phyloP scores from a whole-genome alignment of 2,797 vertebrate species.

The Poeciliopsis presidionis region DNA sequence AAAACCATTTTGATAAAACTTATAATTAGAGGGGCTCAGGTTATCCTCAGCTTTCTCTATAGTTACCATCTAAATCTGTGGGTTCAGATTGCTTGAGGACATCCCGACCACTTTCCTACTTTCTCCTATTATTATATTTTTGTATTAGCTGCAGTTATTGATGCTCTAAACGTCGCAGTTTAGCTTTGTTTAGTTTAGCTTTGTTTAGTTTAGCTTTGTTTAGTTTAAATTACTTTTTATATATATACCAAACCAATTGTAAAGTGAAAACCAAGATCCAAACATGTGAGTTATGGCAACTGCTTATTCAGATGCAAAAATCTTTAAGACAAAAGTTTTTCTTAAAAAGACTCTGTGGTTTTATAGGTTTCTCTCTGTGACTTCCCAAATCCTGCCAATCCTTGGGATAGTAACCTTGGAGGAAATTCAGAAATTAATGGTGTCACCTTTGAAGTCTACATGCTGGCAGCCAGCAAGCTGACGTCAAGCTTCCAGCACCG shows the following conservation, averaged over 20 bases:
- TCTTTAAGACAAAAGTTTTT: neutral
- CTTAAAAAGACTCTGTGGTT: neutral
- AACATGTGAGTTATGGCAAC: neutral
- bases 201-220: neutral
- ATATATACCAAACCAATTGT: no score
- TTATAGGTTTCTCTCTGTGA: conserved; percentile 3
- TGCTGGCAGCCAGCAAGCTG: conserved; percentile 5
- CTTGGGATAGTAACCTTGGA: conserved; percentile 20
- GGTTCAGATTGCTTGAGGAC: neutral
- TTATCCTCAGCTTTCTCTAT: neutral
- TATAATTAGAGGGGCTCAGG: neutral
- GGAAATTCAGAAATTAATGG: conserved; percentile 20
- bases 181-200: neutral
- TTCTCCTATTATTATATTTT: neutral
- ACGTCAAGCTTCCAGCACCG: conserved; percentile 23
- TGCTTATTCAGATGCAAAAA: neutral
- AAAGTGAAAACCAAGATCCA: neutral
- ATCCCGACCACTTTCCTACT: neutral
- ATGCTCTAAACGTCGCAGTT: neutral
- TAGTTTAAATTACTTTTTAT: neutral
- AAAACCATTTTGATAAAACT: neutral
- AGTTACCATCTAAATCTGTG: neutral
- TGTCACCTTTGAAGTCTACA: conserved; percentile 64
- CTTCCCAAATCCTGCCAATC: conserved; percentile 17
- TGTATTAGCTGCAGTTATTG: neutral